These are phyloP conservation scores for Chrysomela aeneicollis DNA, from an alignment of 2,888 invertebrate species.

Conservation along the genomic window DNA sequence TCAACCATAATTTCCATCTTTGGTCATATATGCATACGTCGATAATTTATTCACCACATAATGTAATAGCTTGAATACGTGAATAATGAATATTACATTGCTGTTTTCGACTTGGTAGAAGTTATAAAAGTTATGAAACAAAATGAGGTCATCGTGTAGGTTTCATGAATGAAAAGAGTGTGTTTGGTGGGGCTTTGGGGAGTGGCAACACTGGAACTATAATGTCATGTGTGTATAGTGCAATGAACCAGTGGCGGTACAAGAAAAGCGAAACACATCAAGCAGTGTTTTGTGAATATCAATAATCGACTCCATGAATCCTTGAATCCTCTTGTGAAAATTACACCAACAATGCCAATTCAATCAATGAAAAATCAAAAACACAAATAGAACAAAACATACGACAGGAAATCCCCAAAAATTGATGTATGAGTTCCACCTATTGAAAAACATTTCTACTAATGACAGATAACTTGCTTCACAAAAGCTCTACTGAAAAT, in stretches of 20 bases:
- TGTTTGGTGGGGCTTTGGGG: conserved; percentile 36
- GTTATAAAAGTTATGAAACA: conserved; percentile 37
- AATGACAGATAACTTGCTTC: too few relatives aligned
- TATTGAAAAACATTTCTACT: too few relatives aligned
- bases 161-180: conserved; percentile 49
- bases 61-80: conserved; percentile 27
- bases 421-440: too few relatives aligned
- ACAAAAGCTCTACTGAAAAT: too few relatives aligned
- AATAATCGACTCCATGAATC: too few relatives aligned
- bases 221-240: conserved; percentile 27
- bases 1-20: background rate
- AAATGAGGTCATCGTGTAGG: conserved; percentile 53
- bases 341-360: too few relatives aligned
- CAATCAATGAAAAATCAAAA: too few relatives aligned
- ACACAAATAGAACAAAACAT: too few relatives aligned
- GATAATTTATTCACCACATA: conserved; percentile 21
- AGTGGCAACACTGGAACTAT: conserved; percentile 28
- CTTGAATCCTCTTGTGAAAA: too few relatives aligned
- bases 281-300: background rate
- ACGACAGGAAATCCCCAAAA: too few relatives aligned
- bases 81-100: conserved; percentile 35
- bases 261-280: background rate
- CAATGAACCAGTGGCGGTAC: conserved; percentile 33
- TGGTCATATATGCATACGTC: conserved; percentile 6
- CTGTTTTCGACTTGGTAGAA: conserved; percentile 36